Evolutionary conservation across 2,888 invertebrate species (phyloP).

Genomic region (Sinhomidia bicolor): DNA sequence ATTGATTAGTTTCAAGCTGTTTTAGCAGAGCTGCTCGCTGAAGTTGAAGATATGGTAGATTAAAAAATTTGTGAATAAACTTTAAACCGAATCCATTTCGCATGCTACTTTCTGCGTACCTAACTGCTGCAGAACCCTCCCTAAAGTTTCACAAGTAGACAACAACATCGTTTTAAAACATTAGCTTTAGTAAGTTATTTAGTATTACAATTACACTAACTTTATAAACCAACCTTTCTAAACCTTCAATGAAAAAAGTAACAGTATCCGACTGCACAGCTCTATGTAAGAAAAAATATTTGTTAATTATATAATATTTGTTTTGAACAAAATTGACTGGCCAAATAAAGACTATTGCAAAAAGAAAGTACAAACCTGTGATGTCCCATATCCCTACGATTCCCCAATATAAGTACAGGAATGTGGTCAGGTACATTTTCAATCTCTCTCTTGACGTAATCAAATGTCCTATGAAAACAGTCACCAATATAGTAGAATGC

Average conservation of each 20-base stretch:
- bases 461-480: slow-evolving; percentile 89
- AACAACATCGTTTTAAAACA: too few species aligned
- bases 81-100: slow-evolving; percentile 97
- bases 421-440: slow-evolving; percentile 86
- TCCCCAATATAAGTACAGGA: slow-evolving; percentile 90
- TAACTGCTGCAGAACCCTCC: slow-evolving; percentile 83
- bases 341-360: too few species aligned
- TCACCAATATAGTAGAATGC: too few species aligned
- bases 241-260: slow-evolving; percentile 86
- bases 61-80: slow-evolving; percentile 96
- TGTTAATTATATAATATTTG: too few species aligned
- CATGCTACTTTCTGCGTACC: slow-evolving; percentile 97
- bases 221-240: slow-evolving; percentile 85
- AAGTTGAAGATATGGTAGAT: slow-evolving; percentile 94
- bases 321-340: too few species aligned
- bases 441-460: slow-evolving; percentile 95
- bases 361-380: slow-evolving; percentile 84
- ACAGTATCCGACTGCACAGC: slow-evolving; percentile 90
- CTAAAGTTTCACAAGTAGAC: background rate
- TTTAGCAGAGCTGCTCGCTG: slow-evolving; percentile 89
- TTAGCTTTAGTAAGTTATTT: too few species aligned
- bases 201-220: too few species aligned
- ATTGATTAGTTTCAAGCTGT: slow-evolving; percentile 92
- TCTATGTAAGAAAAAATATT: slow-evolving; percentile 82
- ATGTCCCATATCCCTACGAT: slow-evolving; percentile 98